A percentile compares a stretch with the other conserved stretches of the same genome.
phyloP scores from a whole-genome alignment of 2,113 vertebrate species.

The Ranitomeya variabilis region DNA sequence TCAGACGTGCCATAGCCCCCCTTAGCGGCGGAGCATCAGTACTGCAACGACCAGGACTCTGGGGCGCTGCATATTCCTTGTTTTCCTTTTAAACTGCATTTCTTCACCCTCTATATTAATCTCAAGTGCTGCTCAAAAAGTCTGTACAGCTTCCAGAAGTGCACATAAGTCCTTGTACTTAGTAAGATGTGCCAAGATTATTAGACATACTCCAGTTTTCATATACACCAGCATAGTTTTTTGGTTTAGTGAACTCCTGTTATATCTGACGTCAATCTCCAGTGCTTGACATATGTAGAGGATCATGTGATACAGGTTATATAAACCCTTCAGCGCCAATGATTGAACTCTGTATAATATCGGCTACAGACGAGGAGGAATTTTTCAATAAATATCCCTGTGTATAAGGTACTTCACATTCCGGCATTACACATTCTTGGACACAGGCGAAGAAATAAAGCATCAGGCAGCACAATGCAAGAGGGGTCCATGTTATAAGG shows the following conservation, averaged over 20 bases:
- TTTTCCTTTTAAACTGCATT: not conserved
- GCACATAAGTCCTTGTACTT: not conserved
- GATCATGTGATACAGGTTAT: not conserved
- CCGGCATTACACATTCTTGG: slow-evolving; percentile 17
- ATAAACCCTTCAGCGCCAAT: not conserved
- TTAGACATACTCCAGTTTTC: not conserved
- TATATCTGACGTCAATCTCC: not conserved
- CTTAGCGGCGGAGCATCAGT: too few species aligned
- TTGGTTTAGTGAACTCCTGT: not conserved
- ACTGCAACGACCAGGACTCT: too few species aligned
- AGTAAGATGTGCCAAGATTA: not conserved
- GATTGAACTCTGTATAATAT: not conserved
- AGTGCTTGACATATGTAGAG: not conserved
- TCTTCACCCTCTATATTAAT: not conserved
- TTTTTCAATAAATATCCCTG: not conserved
- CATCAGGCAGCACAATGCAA: not conserved
- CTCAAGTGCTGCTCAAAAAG: not conserved
- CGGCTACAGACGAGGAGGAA: not conserved
- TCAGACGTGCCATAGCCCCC: too few species aligned
- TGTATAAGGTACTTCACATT: slow-evolving; percentile 14
- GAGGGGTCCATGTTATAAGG: not conserved
- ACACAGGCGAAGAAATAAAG: not conserved
- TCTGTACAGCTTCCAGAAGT: not conserved
- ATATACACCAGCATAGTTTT: not conserved
- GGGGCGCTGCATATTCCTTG: too few species aligned